These are phyloP conservation scores for Acipenser transmontanus DNA, from an alignment of 2,797 vertebrate genomes.

Conservation along the genomic window DNA sequence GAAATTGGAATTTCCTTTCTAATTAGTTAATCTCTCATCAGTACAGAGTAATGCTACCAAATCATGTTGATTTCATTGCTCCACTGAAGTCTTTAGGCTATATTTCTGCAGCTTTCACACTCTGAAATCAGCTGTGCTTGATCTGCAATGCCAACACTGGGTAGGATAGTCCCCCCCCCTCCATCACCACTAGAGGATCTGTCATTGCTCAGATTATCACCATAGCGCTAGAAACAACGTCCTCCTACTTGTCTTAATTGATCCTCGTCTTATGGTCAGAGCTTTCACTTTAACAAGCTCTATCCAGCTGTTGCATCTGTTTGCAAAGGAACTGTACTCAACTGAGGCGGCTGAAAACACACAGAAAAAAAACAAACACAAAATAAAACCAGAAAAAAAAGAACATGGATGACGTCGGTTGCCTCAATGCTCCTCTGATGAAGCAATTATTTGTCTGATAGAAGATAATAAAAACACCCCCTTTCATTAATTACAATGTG, in stretches of 20 bases:
- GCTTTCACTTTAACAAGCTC: slow-evolving; percentile 99
- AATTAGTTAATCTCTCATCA: not conserved
- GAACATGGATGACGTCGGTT: slow-evolving; percentile 84
- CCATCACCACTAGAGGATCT: slow-evolving; percentile 70
- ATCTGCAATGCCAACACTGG: slow-evolving; percentile 47
- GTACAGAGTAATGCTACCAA: slow-evolving; percentile 10
- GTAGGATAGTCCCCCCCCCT: slow-evolving; percentile 56
- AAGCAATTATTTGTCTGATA: slow-evolving; percentile 63
- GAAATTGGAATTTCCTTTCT: slow-evolving; percentile 31
- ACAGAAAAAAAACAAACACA: slow-evolving; percentile 4
- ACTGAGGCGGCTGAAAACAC: slow-evolving; percentile 89
- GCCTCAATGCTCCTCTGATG: slow-evolving; percentile 50
- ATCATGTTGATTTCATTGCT: slow-evolving; percentile 2
- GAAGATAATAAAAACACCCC: slow-evolving; percentile 54
- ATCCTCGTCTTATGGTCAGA: slow-evolving; percentile 99
- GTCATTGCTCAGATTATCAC: slow-evolving; percentile 68
- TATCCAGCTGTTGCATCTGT: slow-evolving; percentile 99
- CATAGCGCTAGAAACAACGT: slow-evolving; percentile 84
- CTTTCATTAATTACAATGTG: slow-evolving; percentile 10
- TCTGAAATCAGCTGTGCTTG: slow-evolving; percentile 45
- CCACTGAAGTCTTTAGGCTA: too few relatives aligned
- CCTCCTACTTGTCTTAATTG: slow-evolving; percentile 99
- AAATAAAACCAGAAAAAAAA: slow-evolving; percentile 34
- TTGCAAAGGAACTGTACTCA: slow-evolving; percentile 99
- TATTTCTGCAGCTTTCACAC: slow-evolving; percentile 70